These are phyloP conservation scores for Quadroppia sp. DNA, from an alignment of 2,888 invertebrate species.

Conservation along the genomic window DNA sequence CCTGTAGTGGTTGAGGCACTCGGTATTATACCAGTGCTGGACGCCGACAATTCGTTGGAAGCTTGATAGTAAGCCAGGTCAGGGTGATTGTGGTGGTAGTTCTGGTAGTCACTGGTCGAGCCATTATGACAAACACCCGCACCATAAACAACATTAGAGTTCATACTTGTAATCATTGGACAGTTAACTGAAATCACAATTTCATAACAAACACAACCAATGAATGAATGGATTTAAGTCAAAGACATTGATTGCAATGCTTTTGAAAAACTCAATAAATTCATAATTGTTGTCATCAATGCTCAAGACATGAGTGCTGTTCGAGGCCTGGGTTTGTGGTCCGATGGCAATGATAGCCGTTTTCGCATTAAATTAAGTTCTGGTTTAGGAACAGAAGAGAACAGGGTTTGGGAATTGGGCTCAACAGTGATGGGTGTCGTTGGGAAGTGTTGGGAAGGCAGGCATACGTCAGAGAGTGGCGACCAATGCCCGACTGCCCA, in stretches of 20 bases:
- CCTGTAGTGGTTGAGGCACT: slow-evolving; percentile 40
- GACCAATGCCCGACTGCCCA: slow-evolving; percentile 29
- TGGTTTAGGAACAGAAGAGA: background rate
- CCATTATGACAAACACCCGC: slow-evolving; percentile 46
- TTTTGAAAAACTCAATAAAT: background rate
- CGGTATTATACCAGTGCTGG: slow-evolving; percentile 42
- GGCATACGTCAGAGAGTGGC: slow-evolving; percentile 23
- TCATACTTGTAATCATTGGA: slow-evolving; percentile 46
- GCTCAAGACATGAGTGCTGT: background rate
- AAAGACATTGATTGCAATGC: background rate
- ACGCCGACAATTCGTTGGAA: slow-evolving; percentile 42
- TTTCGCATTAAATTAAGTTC: background rate
- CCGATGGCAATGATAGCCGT: background rate
- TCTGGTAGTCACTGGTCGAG: slow-evolving; percentile 44
- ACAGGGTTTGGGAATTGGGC: background rate
- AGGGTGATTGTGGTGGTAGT: slow-evolving; percentile 40
- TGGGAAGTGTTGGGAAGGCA: background rate
- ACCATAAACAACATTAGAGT: slow-evolving; percentile 48
- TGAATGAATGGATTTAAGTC: background rate
- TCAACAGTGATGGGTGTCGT: slow-evolving; percentile 19
- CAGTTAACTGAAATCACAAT: slow-evolving; percentile 2
- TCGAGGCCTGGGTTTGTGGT: background rate
- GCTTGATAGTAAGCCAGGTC: slow-evolving; percentile 41
- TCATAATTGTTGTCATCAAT: background rate
- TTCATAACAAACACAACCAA: slow-evolving; percentile 17